Conservation (phyloP, 2,113 vertebrate genomes). For the Vombatus ursinus region DNA sequence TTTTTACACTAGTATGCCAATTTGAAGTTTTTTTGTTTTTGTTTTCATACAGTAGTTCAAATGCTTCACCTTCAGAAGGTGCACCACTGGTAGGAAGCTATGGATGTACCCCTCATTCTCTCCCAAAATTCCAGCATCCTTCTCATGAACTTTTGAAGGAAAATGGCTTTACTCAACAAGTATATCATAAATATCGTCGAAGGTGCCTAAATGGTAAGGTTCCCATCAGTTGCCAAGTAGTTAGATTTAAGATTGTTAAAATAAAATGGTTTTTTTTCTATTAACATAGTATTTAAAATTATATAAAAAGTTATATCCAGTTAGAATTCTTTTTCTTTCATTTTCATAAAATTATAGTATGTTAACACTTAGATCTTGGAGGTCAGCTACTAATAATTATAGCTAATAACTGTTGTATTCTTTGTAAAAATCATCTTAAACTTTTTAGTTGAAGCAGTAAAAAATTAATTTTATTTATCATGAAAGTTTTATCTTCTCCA, state of each 20-base stretch:
- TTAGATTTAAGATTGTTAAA: not conserved
- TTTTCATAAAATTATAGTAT: constrained; percentile 11
- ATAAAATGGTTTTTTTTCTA: constrained; percentile 16
- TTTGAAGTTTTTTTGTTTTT: constrained; percentile 45
- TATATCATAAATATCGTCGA: constrained; percentile 95
- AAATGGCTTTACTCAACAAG: constrained; percentile 97
- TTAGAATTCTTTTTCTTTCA: constrained; percentile 39
- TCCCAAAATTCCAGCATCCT: constrained; percentile 97
- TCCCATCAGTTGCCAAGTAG: not conserved
- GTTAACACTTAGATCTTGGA: not conserved
- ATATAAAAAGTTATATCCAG: not conserved
- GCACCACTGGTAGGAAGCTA: constrained; percentile 84
- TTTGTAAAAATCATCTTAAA: not conserved
- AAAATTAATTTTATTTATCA: not conserved
- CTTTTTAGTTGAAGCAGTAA: not conserved
- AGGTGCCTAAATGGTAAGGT: constrained; percentile 92
- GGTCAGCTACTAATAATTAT: not conserved
- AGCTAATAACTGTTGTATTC: not conserved
- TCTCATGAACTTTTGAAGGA: constrained; percentile 95
- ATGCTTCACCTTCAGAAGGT: constrained; percentile 91
- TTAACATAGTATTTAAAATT: not conserved
- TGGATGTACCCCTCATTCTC: constrained; percentile 92
- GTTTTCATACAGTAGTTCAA: constrained; percentile 87
- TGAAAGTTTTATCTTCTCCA: not conserved
- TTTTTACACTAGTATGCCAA: not conserved